Percentiles rank a stretch among this genome's conserved stretches.
Evolutionary conservation across 2,113 vertebrate species (phyloP).

Genomic region (Hypocryptadius cinnamomeus): DNA sequence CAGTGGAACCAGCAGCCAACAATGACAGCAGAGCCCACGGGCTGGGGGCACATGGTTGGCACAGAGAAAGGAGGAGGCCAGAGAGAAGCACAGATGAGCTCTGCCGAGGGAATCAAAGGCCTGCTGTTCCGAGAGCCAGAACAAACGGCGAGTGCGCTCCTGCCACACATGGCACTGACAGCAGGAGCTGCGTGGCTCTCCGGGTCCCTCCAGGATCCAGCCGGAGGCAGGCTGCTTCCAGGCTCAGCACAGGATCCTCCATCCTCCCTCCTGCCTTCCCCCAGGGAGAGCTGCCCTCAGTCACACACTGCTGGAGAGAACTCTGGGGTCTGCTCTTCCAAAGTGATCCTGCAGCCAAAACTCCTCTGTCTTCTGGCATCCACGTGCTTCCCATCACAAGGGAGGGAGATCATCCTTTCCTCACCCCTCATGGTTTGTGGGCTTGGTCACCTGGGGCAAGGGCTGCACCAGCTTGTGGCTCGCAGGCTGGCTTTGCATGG

Average conservation of each 20-base stretch:
- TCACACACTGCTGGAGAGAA: neutral
- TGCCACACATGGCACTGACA: neutral
- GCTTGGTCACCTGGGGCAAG: neutral
- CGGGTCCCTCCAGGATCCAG: neutral
- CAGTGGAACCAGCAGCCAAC: conserved; percentile 48
- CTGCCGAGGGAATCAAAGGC: conserved; percentile 15
- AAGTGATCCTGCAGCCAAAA: neutral
- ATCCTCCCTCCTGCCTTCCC: neutral
- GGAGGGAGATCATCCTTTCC: neutral
- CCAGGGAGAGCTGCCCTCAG: accelerated
- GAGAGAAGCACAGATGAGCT: conserved; percentile 27
- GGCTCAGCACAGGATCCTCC: neutral
- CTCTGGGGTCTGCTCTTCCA: neutral
- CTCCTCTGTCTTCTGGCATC: neutral
- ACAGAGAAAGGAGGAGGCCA: conserved; percentile 15
- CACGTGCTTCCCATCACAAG: neutral
- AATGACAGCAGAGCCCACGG: conserved; percentile 5
- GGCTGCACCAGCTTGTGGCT: neutral
- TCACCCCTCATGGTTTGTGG: accelerated
- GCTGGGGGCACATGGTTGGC: conserved; percentile 27
- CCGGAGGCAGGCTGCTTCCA: neutral
- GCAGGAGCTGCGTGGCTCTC: neutral
- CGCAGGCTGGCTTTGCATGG: neutral
- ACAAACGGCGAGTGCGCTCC: neutral
- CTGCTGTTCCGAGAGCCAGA: neutral